Base-by-base conservation (phyloP, 2,113 vertebrate genomes). In the Ailurus styani region DNA sequence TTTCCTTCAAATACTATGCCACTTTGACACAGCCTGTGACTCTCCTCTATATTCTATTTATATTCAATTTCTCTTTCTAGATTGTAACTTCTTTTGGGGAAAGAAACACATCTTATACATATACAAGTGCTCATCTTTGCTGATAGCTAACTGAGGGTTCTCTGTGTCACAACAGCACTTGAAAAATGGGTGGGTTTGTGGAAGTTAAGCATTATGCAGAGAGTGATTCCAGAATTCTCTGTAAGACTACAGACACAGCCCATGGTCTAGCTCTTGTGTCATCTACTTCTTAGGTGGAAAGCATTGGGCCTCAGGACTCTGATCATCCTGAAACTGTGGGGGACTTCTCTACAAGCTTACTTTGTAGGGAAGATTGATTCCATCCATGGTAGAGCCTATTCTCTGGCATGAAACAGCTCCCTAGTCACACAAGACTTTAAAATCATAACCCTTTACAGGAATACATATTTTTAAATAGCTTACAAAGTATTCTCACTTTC, bases 1-100 rank as follows among this genome's bases (percentile, higher is more conserved):
- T 94, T 95, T 57, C 55, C 55, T 57, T 57, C 55, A 57, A 57
- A 57, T 57, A 57, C 55, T 57, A 57, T 25, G 55, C 55, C 55
- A 57, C 50, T 50, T 18, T 52, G 18, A 75, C 10, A 93, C 7
- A 25, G 57, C 75, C 68, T 72, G 42, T 86, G 52, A 94, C 85
- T 87, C 85, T 14, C 40, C 1, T 31, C 40, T 42, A 7, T 55
- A 17, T 37, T 83, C 15, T 84, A 73, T 31, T 70, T 78, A 15
- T 47, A 17, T 40, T 86, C 6, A 73, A 70, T 72, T 90, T 93
- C 90, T 93, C 54, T 68, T 81, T 91, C 25, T 81, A 64, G 37
- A 75, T 20, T 72, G 40, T 68, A 83, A 90, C 37, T 18, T 87
- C 23, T 85, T 64, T 96, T 77, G 40, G 62, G 87, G 45, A 47